Evolutionary conservation across 2,888 invertebrate species (phyloP).

Genomic region (Cataglyphis rosenhaueri): DNA sequence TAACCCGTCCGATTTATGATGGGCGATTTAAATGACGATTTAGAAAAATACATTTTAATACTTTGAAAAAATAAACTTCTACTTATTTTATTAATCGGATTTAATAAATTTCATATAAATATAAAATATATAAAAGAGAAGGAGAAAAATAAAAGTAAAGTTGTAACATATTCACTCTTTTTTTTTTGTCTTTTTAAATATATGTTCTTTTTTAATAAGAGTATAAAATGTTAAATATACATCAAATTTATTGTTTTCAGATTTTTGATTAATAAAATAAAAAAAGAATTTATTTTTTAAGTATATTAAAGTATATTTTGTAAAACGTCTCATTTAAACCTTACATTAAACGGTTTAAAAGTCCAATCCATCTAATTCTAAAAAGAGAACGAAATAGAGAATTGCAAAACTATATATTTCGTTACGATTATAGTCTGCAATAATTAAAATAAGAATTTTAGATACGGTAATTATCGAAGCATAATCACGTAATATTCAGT

Average conservation of each 20-base stretch:
- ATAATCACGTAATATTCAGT: neutral
- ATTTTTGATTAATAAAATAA: conserved; percentile 4
- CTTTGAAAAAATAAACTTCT: neutral
- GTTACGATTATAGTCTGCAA: neutral
- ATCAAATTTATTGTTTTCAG: neutral
- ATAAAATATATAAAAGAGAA: neutral
- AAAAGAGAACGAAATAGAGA: conserved; percentile 29
- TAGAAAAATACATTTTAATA: neutral
- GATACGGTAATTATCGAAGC: conserved; percentile 5
- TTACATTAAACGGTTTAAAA: neutral
- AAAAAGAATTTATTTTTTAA: neutral
- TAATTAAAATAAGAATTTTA: neutral
- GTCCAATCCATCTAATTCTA: neutral
- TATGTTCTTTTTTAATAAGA: neutral
- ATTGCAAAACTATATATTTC: conserved; percentile 67
- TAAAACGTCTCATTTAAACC: neutral
- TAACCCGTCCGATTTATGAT: neutral
- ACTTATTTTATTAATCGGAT: neutral
- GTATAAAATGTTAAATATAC: neutral
- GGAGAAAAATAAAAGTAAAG: neutral
- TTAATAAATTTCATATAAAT: neutral
- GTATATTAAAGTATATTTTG: neutral
- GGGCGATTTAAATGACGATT: neutral
- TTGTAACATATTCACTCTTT: neutral
- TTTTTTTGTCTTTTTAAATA: neutral